Evolutionary conservation across 1,140 invertebrate species (phyloP).

Genomic region (Thalassaphorura encarpata): DNA sequence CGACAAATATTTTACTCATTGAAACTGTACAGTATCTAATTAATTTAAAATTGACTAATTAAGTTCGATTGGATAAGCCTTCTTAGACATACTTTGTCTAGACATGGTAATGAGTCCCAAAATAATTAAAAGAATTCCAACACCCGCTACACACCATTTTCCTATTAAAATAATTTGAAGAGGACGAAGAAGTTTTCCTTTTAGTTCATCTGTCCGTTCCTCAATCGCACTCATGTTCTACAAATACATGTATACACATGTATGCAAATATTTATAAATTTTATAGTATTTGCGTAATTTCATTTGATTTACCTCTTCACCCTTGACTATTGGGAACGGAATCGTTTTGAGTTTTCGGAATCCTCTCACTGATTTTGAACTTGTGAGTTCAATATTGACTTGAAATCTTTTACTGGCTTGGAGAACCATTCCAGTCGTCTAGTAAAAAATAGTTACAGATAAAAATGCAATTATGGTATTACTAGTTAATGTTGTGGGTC

Average conservation of each 20-base stretch:
- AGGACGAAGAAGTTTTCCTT: slow-evolving; percentile 1
- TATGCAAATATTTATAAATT: background rate
- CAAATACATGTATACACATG: background rate
- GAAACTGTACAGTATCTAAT: too few relatives aligned
- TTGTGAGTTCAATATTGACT: slow-evolving; percentile 43
- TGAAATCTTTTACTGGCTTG: slow-evolving; percentile 43
- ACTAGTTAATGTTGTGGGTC: too few relatives aligned
- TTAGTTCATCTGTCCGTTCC: slow-evolving; percentile 3
- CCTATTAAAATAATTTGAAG: background rate
- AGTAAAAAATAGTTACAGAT: slow-evolving; percentile 5
- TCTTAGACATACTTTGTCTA: too few relatives aligned
- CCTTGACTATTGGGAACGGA: slow-evolving; percentile 46
- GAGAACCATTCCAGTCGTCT: slow-evolving; percentile 44
- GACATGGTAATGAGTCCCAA: slow-evolving; percentile 7
- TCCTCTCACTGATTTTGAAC: slow-evolving; percentile 36
- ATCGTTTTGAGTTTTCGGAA: slow-evolving; percentile 39
- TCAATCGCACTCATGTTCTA: background rate
- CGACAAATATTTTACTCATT: too few relatives aligned
- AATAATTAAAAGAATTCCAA: slow-evolving; percentile 1
- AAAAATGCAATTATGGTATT: background rate
- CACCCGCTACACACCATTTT: slow-evolving; percentile 5
- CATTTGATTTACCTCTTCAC: slow-evolving; percentile 41
- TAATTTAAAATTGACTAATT: too few relatives aligned
- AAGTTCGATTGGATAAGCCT: too few relatives aligned
- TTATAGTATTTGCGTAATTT: background rate